phyloP scores from a whole-genome alignment of 2,797 vertebrate species.

The Sciaenops ocellatus region DNA sequence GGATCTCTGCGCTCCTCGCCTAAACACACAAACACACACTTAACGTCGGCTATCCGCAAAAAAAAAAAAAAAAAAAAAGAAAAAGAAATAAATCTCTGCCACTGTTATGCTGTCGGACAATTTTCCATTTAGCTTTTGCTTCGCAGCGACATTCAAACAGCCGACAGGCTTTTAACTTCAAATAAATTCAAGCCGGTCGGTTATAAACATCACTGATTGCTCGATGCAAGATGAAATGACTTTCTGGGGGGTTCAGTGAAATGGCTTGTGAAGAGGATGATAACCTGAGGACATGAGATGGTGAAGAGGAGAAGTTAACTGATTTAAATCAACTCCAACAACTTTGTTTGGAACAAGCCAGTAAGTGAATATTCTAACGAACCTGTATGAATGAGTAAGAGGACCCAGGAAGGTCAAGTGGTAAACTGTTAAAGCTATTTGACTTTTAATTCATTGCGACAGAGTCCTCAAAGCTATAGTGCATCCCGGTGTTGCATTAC shows the following conservation, averaged over 20 bases:
- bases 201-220: neutral
- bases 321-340: neutral
- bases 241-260: slow-evolving; percentile 1
- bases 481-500: neutral
- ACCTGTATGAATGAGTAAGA: neutral
- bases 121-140: slow-evolving; percentile 15
- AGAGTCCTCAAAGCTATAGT: neutral
- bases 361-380: neutral
- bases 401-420: neutral
- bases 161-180: slow-evolving; percentile 1
- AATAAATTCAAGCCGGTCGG: neutral
- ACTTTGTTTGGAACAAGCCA: neutral
- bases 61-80: too few species aligned
- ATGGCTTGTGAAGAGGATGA: neutral
- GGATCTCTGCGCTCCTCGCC: slow-evolving; percentile 97
- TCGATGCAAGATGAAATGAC: neutral
- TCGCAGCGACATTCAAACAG: neutral
- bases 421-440: neutral
- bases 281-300: neutral
- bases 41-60: slow-evolving; percentile 5
- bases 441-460: slow-evolving; percentile 2
- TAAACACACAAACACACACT: slow-evolving; percentile 69
- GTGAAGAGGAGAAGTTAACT: neutral
- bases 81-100: slow-evolving; percentile 19
- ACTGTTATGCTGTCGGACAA: neutral